Evolutionary conservation across 2,113 vertebrate genomes (phyloP), one percentile per base, ranked within the genome.

Genomic region (Epinephelus lanceolatus): DNA sequence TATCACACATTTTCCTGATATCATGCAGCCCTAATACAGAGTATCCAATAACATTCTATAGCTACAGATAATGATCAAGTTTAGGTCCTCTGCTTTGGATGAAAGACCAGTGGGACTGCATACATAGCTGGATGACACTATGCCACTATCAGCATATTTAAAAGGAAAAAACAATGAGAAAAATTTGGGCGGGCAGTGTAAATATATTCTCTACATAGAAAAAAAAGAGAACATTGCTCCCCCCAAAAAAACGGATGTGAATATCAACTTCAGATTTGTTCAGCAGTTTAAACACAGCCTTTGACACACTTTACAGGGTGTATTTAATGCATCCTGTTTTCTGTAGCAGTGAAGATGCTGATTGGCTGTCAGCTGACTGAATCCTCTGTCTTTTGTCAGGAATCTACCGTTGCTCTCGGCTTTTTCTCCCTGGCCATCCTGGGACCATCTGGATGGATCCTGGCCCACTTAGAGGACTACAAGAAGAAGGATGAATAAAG

Each of bases 361-460:
- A 60, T 60, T 21, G 25, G 5, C 45, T 63, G 4, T 23, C 19
- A 25, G 8, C 23, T 83, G n/a, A 68, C 30, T 2, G 0, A 59
- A 7, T 37, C 69, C 21, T 52, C 19, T 65, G 21, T 89, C 30
- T 74, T 6, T 51, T 69, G 0, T 70, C 49, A 96, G 95, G 95
- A 96, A 83, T 93, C 90, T 0, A 6, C 1, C 1, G 3, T 95
- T 13, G 94, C 76, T 4, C 0, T 95, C 1, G 37, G 18, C 0
- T 0, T 91, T 19, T 94, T 96, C 47, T 0, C 63, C 0, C 0
- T 92, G 18, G 63, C 86, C 15, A 90, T 96, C 75, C 88, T 96
- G 78, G 95, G 83, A 75, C 95, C 95, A 4, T 85, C 95, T 1
- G 95, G 94, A 6, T 96, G 95, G 95, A 23, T 96, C 78, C 88